Base-by-base conservation (phyloP, 2,888 invertebrate genomes). In the Andrena bicolor region DNA sequence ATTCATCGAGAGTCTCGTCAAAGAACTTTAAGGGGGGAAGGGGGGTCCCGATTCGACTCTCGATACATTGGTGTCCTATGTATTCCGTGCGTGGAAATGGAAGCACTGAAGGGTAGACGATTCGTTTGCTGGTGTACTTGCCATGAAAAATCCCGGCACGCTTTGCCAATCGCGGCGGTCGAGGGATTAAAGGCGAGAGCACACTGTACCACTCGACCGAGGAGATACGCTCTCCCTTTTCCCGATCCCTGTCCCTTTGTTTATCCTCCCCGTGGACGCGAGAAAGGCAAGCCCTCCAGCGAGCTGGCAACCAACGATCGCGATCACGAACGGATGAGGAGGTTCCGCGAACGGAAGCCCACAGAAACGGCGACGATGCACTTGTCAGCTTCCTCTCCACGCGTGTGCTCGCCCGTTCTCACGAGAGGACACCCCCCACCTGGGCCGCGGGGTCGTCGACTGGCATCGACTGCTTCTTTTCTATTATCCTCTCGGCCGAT, bases 401-500 rank as follows among this genome's bases (percentile, higher is more conserved):
- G 83, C 79, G 83, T 78, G 81, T 66, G 73, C 73, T 78, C 69
- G 74, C 71, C 63, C 73, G 83, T 71, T 86, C 82, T 82, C 79
- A 81, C 79, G 78, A 84, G 81, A 85, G 86, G 77, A 88, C 77
- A 84, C 82, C 87, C 76, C 80, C 87, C 84, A 82, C 87, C 82
- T 82, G 86, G 20, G 58, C 71, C 69, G 79, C 68, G 82, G 80
- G 84, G 85, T 87, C 84, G 88, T 81, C 84, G 84, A 87, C 87
- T 84, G 78, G 70, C 87, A 85, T 86, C 85, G 85, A 84, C 84
- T 83, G 51, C 72, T 75, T 75, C 86, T 84, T 74, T 74, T 76
- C 76, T 66, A 79, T 82, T 83, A 76, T 86, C 78, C 65, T 87
- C 78, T 74, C 64, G 76, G 41, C 64, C 86, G 85, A 88, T 88